Evolutionary conservation across 2,888 invertebrate species (phyloP).

Genomic region (Dromius quadrimaculatus): DNA sequence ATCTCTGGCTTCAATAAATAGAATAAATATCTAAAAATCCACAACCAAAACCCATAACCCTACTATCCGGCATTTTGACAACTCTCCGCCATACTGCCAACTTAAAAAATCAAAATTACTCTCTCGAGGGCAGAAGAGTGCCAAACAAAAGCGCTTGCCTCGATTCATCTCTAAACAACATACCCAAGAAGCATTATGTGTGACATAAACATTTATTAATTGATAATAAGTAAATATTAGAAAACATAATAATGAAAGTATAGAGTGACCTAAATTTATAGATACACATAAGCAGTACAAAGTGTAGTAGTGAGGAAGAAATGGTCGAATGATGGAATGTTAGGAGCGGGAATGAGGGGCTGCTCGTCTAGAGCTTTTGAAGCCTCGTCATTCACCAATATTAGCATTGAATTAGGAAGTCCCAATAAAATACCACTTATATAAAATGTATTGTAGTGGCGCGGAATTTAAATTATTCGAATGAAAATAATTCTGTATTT

Average conservation of each 20-base stretch:
- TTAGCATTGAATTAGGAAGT: too few relatives aligned
- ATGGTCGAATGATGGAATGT: slow-evolving; percentile 24
- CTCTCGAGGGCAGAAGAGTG: slow-evolving; percentile 12
- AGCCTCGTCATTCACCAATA: slow-evolving; percentile 21
- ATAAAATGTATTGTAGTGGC: too few relatives aligned
- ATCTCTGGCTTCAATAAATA: too few relatives aligned
- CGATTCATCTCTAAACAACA: slow-evolving; percentile 61
- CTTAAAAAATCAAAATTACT: slow-evolving; percentile 9
- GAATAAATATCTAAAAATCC: too few relatives aligned
- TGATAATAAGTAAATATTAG: slow-evolving; percentile 66
- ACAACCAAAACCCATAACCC: slow-evolving; percentile 15
- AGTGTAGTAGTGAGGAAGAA: slow-evolving; percentile 47
- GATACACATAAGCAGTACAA: slow-evolving; percentile 53
- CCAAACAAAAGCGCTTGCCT: slow-evolving; percentile 28
- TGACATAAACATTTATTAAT: slow-evolving; percentile 68
- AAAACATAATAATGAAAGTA: slow-evolving; percentile 57
- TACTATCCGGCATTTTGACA: slow-evolving; percentile 5
- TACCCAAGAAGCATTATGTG: slow-evolving; percentile 68
- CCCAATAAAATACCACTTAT: too few relatives aligned
- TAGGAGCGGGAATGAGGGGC: slow-evolving; percentile 10
- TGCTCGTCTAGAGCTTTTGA: background rate
- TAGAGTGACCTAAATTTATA: slow-evolving; percentile 51
- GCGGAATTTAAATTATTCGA: too few relatives aligned
- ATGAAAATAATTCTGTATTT: too few relatives aligned
- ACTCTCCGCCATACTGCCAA: slow-evolving; percentile 4